These are phyloP conservation scores for Trileptium ribeirensis DNA, from an alignment of 2,888 invertebrate species.

Conservation along the genomic window DNA sequence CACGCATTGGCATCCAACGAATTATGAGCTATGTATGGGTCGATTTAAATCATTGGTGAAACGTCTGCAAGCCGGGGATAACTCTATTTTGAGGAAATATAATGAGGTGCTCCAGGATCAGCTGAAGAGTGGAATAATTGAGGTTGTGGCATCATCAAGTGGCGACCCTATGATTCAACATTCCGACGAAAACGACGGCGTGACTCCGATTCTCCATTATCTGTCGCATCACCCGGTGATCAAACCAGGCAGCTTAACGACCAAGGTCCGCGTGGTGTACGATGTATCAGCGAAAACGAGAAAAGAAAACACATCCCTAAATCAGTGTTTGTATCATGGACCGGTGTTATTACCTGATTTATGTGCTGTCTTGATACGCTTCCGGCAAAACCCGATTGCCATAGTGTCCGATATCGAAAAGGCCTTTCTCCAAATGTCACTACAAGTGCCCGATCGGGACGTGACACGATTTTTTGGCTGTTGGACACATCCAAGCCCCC, in stretches of 20 bases:
- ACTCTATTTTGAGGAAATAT: constrained; percentile 20
- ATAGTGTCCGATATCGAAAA: constrained; percentile 32
- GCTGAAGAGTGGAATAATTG: constrained; percentile 22
- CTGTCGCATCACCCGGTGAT: constrained; percentile 33
- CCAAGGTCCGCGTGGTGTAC: constrained; percentile 39
- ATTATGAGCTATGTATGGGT: neutral
- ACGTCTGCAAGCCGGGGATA: neutral
- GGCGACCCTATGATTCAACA: no score
- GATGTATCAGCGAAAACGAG: constrained; percentile 34
- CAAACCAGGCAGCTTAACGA: constrained; percentile 19
- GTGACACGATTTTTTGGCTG: constrained; percentile 32
- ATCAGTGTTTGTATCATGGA: constrained; percentile 34
- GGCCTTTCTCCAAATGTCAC: constrained; percentile 3
- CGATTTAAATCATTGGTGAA: constrained; percentile 11
- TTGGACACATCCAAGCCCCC: neutral
- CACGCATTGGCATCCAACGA: neutral
- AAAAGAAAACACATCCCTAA: constrained; percentile 23
- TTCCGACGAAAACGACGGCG: no score
- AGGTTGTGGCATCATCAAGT: constrained; percentile 3
- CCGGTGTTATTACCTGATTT: constrained; percentile 27
- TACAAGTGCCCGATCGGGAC: constrained; percentile 30
- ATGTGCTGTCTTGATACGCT: constrained; percentile 27
- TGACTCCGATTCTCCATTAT: constrained; percentile 27
- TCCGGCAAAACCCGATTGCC: constrained; percentile 27
- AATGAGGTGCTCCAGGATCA: constrained; percentile 19